A percentile compares a stretch with the other conserved stretches of the same genome.
These are phyloP conservation scores for Bhutanitis thaidina DNA, from an alignment of 2,888 invertebrate species.

Conservation along the genomic window DNA sequence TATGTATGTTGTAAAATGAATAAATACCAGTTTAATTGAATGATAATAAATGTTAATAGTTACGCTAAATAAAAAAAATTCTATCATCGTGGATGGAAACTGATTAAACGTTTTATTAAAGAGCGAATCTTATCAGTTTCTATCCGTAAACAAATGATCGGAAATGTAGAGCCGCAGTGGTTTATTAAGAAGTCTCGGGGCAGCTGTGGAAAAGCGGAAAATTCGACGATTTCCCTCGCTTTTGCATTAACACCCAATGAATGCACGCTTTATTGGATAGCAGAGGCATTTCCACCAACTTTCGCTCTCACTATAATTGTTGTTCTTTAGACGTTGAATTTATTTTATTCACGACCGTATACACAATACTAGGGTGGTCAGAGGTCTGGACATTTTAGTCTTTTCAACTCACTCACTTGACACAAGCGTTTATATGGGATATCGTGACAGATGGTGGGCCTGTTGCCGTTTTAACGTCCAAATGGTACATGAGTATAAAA, in stretches of 20 bases:
- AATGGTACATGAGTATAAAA: too few relatives aligned
- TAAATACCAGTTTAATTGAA: too few relatives aligned
- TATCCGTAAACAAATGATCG: slow-evolving; percentile 14
- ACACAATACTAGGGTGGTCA: not conserved
- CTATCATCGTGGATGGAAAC: not conserved
- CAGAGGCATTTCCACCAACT: slow-evolving; percentile 37
- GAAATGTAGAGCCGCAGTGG: slow-evolving; percentile 5
- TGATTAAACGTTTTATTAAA: slow-evolving; percentile 11
- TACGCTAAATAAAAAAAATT: too few relatives aligned
- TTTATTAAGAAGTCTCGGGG: not conserved
- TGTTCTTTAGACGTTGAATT: not conserved
- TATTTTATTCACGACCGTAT: not conserved
- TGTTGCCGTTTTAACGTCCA: not conserved
- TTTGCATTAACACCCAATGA: slow-evolving; percentile 35
- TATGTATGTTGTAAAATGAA: too few relatives aligned
- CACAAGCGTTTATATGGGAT: too few relatives aligned
- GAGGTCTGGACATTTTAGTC: too few relatives aligned
- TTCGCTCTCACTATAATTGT: slow-evolving; percentile 61
- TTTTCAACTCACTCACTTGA: too few relatives aligned
- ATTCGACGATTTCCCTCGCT: slow-evolving; percentile 29
- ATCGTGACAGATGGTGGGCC: too few relatives aligned
- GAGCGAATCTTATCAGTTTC: not conserved
- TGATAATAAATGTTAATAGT: too few relatives aligned
- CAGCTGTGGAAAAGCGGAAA: slow-evolving; percentile 14
- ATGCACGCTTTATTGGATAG: slow-evolving; percentile 36